phyloP scores from a whole-genome alignment of 2,888 invertebrate species.

The Phoenoteleia sp. region DNA sequence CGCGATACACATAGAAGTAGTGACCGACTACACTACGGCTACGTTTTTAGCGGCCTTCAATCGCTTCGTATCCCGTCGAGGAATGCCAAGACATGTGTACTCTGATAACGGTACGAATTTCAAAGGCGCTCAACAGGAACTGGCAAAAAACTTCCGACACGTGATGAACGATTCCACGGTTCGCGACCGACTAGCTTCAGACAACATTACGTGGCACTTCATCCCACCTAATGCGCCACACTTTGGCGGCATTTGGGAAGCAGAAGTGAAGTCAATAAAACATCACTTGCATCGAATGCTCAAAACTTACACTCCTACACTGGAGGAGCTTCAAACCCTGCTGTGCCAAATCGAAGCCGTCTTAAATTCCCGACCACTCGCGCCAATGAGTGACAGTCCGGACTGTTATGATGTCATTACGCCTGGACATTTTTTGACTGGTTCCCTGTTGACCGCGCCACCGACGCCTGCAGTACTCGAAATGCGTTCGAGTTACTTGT shows the following conservation, averaged over 20 bases:
- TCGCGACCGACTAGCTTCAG: neutral
- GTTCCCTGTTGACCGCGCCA: conserved; percentile 56
- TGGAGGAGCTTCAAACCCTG: neutral
- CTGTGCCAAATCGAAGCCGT: conserved; percentile 57
- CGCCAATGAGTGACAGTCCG: conserved; percentile 41
- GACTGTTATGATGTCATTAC: conserved; percentile 60
- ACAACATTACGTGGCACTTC: conserved; percentile 29
- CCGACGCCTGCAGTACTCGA: conserved; percentile 68
- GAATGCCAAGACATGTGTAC: neutral
- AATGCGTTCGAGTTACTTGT: conserved; percentile 53
- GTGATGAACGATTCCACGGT: neutral
- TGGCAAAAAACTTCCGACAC: conserved; percentile 28
- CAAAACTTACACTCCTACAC: neutral
- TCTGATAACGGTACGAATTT: conserved; percentile 55
- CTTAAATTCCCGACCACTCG: conserved; percentile 62
- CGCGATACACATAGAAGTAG: neutral
- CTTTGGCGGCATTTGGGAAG: too few species aligned
- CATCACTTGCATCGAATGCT: conserved; percentile 4
- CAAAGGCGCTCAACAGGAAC: conserved; percentile 31
- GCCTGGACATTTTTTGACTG: conserved; percentile 73
- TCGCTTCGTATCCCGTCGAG: neutral
- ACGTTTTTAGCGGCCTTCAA: neutral
- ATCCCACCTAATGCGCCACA: conserved; percentile 26
- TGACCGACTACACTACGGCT: neutral
- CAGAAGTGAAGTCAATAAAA: too few species aligned